Evolutionary conservation across 2,113 vertebrate species (phyloP), one percentile per base, ranked within the genome.

Genomic region (Serilophus lunatus): DNA sequence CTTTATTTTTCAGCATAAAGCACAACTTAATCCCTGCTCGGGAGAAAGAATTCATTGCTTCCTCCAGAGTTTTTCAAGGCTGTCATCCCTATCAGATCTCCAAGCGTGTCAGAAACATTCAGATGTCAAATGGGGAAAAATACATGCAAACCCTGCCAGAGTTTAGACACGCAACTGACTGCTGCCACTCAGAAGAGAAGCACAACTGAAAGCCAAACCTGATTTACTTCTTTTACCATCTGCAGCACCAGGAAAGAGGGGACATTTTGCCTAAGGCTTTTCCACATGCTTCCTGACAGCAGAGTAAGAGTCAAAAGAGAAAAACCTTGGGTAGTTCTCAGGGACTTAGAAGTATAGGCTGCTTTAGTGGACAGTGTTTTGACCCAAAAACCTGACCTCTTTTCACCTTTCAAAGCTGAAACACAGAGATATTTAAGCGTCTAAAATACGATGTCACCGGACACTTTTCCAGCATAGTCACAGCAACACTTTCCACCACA

Each of bases 41-140:
- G 2, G 23, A 86, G 38, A 83, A 94, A 84, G 51, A 89, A 87
- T 68, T 84, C 86, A 72, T 71, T 75, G 13, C 57, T 94, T 90
- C 47, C 71, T 54, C 47, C 26, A 22, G 31, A 56, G 22, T 44
- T 91, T 87, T 82, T 86, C 83, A 78, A 57, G 57, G 56, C 38
- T 88, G 38, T 40, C 91, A 86, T 36, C 40, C 42, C 56, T 89
- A 68, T 68, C 44, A 53, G 42, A 70, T 79, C 83, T 86, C 61
- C 2, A 18, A 88, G 56, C 18, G 33, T 18, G 25, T 75, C 88
- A 93, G 75, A 93, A 84, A 60, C n/a, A 64, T 60, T 95, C 86
- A 84, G 64, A 81, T 86, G 68, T 92, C 88, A 94, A 88, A 80
- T 16, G 17, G 42, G 31, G 29, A 86, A 92, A 92, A 86, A 60